Percentiles rank a stretch among this genome's conserved stretches.
Conservation (phyloP, 2,797 vertebrate species). For the Tinamus major region DNA sequence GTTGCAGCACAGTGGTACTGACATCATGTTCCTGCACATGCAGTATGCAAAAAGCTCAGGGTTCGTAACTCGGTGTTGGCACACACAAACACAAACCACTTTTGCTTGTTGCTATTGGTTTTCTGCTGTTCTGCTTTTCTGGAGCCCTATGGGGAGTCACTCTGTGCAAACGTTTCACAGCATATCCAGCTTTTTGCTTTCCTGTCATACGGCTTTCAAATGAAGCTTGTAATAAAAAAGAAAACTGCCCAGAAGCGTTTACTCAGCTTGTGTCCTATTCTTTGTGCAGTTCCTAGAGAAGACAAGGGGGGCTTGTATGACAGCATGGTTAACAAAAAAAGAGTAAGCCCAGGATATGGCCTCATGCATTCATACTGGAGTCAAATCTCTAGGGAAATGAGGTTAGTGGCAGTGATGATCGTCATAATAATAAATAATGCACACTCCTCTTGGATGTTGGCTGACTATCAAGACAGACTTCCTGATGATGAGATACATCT, state of each 20-base stretch:
- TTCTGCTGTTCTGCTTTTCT: background rate
- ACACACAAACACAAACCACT: background rate
- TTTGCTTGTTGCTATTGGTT: slow-evolving; percentile 18
- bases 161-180: background rate
- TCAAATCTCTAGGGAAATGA: slow-evolving; percentile 44
- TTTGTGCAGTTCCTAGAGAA: background rate
- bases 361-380: background rate
- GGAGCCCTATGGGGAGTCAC: background rate
- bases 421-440: slow-evolving; percentile 51
- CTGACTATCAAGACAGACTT: slow-evolving; percentile 65
- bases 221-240: background rate
- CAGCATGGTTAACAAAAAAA: background rate
- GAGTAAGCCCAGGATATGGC: background rate
- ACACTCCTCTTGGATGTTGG: slow-evolving; percentile 17
- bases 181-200: background rate
- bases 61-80: background rate
- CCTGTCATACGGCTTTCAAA: background rate
- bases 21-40: slow-evolving; percentile 62
- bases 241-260: background rate
- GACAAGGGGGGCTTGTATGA: background rate
- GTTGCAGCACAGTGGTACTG: slow-evolving; percentile 32
- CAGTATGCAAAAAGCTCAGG: background rate
- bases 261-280: background rate
- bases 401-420: slow-evolving; percentile 3
- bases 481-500: slow-evolving; percentile 58